Evolutionary conservation across 2,797 vertebrate genomes (phyloP), one percentile per base, ranked within the genome.

Genomic region (Oreonectes daqikongensis): DNA sequence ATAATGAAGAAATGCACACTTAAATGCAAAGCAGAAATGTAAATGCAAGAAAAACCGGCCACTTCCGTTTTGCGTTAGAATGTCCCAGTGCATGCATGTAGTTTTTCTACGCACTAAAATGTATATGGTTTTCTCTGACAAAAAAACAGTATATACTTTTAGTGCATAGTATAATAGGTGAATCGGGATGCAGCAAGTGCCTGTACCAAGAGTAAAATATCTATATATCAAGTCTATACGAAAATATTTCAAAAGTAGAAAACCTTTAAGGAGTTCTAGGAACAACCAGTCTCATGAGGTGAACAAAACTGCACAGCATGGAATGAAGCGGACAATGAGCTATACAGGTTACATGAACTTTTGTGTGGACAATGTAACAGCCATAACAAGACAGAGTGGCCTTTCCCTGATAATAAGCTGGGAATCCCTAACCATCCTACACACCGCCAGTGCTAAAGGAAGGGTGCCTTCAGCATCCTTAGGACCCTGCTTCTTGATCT

Each of bases 401-500:
- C 18, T 26, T 69, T 40, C 9, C 59, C 18, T 61, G 30, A 32
- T 35, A 61, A 32, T 35, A 61, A 18, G 59, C 59, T 70, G 32
- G 42, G 35, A 20, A 40, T 70, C 22, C 7, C 35, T 28, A n/a
- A 59, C 12, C 38, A 42, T 55, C 14, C 28, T 48, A 14, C 28
- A 22, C 18, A 32, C 18, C 48, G 40, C 26, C 40, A 60, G 55
- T 14, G 32, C 42, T 30, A 35, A 63, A 72, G n/a, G 42, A 30
- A 35, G 55, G 18, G 5, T 71, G 22, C 38, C 22, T 30, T 18
- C 20, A 35, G 18, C 46, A 32, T 69, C n/a, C 30, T 52, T 35
- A 35, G 20, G 2, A 14, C 32, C 15, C 22, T 5, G 17, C 5
- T 5, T 28, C 6, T 71, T 22, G 14, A 24, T 24, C 57, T 72